Base-by-base conservation (phyloP, 2,888 invertebrate genomes). In the Oscheius onirici region DNA sequence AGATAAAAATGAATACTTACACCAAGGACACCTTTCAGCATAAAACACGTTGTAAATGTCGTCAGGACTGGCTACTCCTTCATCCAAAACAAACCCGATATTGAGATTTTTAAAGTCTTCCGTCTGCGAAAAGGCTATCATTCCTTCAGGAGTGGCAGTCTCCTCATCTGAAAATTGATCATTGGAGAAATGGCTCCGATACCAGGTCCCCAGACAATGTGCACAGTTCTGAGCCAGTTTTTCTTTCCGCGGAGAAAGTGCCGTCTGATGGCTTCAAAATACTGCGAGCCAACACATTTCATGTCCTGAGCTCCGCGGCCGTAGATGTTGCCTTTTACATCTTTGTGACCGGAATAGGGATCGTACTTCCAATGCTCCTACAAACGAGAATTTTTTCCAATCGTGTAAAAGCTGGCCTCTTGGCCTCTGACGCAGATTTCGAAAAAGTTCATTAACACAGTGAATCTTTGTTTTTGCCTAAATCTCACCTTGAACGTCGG, bases 281-380 rank as follows among this genome's bases (percentile, higher is more conserved):
- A 89, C 88, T 93, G 92, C 52, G 92, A 92, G 13, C 92, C 92
- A 60, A 92, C 92, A 87, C 92, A 92, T 88, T 93, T 93, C 94
- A 94, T 94, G 86, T 95, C 95, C 88, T 89, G 84, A 43, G 93
- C 90, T 15, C 94, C 94, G 20, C 71, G 91, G 0, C 93, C 95
- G 88, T 91, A 95, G 80, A 95, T 95, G 85, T 94, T 92, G 0
- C 95, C 95, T 71, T 93, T 90, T 1, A 91, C 91, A 85, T 94
- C 94, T 85, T 95, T 93, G 72, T 93, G 91, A 0, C 93, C 96
- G 77, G 91, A 92, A 88, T 96, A 97, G 3, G 96, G 95, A 28
- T 93, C 93, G 87, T 94, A 91, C 0, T 91, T 93, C 96, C 96
- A 97, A 86, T 93, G 92, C 49, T 95, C 93, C 93, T 94, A 49